phyloP scores from a whole-genome alignment of 2,113 vertebrate genomes.

The Sander lucioperca region DNA sequence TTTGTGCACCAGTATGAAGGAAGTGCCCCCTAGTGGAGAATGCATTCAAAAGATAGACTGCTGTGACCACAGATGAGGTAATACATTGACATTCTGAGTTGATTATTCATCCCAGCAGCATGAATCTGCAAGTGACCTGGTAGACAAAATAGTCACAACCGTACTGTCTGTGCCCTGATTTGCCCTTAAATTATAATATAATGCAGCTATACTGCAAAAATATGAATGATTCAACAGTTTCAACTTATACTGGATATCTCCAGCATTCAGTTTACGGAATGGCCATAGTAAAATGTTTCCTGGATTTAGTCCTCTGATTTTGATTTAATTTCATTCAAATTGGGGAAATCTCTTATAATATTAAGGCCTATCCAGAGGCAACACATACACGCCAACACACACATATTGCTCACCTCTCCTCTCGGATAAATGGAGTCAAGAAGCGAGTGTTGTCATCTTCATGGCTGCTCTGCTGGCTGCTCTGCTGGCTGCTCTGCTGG shows the following conservation, averaged over 20 bases:
- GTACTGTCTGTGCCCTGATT: background rate
- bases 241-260: background rate
- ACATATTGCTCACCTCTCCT: constrained; percentile 83
- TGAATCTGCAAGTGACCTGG: background rate
- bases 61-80: background rate
- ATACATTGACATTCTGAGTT: constrained; percentile 12
- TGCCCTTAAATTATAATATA: background rate
- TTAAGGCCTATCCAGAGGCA: background rate
- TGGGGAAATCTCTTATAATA: background rate
- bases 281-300: background rate
- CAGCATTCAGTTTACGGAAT: background rate
- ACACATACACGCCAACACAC: background rate
- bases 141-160: background rate
- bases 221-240: background rate
- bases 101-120: background rate
- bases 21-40: constrained; percentile 63
- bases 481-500: constrained; percentile 82
- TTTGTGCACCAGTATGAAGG: background rate
- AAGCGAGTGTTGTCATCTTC: constrained; percentile 90
- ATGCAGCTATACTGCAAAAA: background rate
- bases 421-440: constrained; percentile 87
- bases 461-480: constrained; percentile 85
- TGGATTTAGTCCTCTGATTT: background rate
- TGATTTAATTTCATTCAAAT: background rate
- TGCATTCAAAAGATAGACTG: background rate